phyloP scores from a whole-genome alignment of 2,888 invertebrate genomes.

The Allolobophora icterica region DNA sequence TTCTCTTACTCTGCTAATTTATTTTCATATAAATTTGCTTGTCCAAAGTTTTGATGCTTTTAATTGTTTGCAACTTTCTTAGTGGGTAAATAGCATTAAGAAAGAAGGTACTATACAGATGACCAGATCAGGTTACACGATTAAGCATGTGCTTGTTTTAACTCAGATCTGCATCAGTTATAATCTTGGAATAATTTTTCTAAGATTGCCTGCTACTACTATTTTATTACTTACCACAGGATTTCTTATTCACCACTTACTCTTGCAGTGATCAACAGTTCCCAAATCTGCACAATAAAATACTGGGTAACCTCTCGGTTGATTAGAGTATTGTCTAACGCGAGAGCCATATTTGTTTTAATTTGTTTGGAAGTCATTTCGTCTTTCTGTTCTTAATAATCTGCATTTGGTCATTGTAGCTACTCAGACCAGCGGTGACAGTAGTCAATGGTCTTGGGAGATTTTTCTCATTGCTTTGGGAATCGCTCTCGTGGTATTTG shows the following conservation, averaged over 20 bases:
- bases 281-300: no score
- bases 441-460: conserved; percentile 12
- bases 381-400: neutral
- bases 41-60: neutral
- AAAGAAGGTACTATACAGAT: neutral
- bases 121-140: neutral
- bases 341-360: neutral
- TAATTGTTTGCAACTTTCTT: neutral
- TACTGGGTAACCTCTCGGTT: neutral
- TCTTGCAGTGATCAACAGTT: no score
- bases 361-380: neutral
- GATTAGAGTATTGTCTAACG: neutral
- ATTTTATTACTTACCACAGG: neutral
- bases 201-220: neutral
- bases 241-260: neutral
- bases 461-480: conserved; percentile 29
- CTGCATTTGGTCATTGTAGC: neutral
- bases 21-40: neutral
- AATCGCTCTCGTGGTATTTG: neutral
- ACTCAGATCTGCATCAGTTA: neutral
- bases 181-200: neutral
- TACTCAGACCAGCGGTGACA: neutral
- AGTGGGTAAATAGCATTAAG: neutral
- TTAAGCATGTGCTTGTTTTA: neutral
- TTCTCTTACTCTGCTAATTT: neutral